Evolutionary conservation across 2,888 invertebrate species (phyloP).

Genomic region (Ochropacha duplaris): DNA sequence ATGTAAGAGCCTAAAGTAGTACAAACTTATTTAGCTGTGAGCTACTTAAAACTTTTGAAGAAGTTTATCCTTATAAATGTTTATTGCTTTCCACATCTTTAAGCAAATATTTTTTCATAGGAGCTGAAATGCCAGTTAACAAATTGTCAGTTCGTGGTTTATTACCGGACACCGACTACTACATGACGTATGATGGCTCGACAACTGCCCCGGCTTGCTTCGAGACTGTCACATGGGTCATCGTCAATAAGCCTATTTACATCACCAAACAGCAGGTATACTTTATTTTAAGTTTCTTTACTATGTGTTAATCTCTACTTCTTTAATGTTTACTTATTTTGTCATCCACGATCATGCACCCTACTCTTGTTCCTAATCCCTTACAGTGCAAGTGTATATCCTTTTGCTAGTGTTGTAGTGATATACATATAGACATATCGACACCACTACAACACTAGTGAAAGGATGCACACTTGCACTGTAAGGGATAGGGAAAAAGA

Average conservation of each 20-base stretch:
- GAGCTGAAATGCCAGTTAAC: constrained; percentile 92
- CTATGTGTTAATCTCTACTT: not conserved
- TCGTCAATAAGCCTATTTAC: constrained; percentile 98
- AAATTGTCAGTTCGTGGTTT: constrained; percentile 93
- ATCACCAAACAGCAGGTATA: constrained; percentile 97
- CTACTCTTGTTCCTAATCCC: no score
- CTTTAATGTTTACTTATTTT: not conserved
- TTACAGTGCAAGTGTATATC: no score
- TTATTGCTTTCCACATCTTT: not conserved
- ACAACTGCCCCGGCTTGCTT: constrained; percentile 98
- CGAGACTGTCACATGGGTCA: constrained; percentile 99
- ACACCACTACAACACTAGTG: no score
- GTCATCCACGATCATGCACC: no score
- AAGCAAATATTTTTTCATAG: constrained; percentile 69
- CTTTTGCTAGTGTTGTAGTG: no score
- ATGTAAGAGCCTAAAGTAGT: not conserved
- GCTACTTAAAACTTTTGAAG: no score
- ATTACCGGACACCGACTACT: constrained; percentile 96
- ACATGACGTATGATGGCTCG: constrained; percentile 99
- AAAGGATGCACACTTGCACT: no score
- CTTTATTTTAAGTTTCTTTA: not conserved
- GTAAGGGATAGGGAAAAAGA: no score
- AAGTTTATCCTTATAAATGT: not conserved
- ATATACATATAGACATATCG: no score
- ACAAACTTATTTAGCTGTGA: no score